Base-by-base conservation (phyloP, 2,113 vertebrate species). In the Vulpes vulpes region DNA sequence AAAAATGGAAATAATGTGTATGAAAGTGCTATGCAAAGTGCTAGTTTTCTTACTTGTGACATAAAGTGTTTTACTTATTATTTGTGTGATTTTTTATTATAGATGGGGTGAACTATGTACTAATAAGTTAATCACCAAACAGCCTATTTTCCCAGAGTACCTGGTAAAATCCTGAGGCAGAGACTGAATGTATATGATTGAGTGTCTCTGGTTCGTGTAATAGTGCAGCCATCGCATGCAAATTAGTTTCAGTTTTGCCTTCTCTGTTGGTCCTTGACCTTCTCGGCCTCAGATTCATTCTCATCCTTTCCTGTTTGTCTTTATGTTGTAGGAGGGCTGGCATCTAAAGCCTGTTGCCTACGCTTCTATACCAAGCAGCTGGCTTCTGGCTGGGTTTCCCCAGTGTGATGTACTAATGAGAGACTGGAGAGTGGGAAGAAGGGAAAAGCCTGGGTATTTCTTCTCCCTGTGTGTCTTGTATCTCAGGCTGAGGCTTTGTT, bases 241-340 rank as follows among this genome's bases (percentile, higher is more conserved):
- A 64, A n/a, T 35, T 86, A 30, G 51, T 74, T 83, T 86, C 92
- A 30, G 51, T 74, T 83, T 86, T 95, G 91, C 59, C 43, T 22
- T 95, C 23, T 43, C 15, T 64, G 22, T 69, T 82, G 51, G 5
- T 55, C 2, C 74, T 90, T 55, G 57, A 22, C 14, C 69, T 83
- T 62, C 35, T 55, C 35, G 38, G 25, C 32, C 43, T 73, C 25
- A 27, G 8, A 9, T 53, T 12, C 8, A 76, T n/a, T 53, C 16
- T 19, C 4, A 38, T 30, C 12, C 43, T 76, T 87, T 8, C 73
- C n/a, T 64, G 38, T 10, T 67, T 90, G 62, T 20, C 51, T 57
- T 27, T 35, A 43, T 55, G 49, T 69, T 32, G 2, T 1, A 27
- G 12, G 3, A 30, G 19, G 4, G 4, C 64, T 73, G 78, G 27